Conservation (phyloP, 2,888 invertebrate genomes). For the Platerodrilus igneus region DNA sequence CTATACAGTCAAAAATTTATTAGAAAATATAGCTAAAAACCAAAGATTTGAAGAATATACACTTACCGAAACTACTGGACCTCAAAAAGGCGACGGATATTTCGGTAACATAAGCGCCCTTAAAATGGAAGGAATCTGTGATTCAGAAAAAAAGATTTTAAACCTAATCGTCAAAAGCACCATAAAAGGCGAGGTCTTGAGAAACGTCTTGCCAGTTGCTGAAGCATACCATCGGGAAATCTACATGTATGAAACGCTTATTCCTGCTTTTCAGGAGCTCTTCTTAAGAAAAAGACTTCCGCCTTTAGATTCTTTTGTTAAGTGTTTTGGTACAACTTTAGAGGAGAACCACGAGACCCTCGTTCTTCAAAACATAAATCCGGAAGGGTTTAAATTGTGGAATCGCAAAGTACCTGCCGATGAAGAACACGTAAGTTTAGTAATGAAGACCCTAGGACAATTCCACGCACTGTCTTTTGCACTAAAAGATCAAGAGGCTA, state of each 20-base stretch:
- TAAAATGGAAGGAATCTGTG: constrained; percentile 19
- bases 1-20: too few species aligned
- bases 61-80: too few species aligned
- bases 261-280: constrained; percentile 27
- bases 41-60: too few species aligned
- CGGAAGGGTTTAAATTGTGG: constrained; percentile 27
- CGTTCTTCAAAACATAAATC: constrained; percentile 32
- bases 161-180: constrained; percentile 16
- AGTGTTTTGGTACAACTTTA: constrained; percentile 22
- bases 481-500: constrained; percentile 27
- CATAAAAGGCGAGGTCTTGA: constrained; percentile 12
- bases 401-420: constrained; percentile 30
- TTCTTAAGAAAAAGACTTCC: constrained; percentile 22
- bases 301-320: constrained; percentile 22
- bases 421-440: constrained; percentile 32
- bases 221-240: constrained; percentile 29
- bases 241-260: constrained; percentile 29
- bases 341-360: constrained; percentile 24
- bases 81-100: constrained; percentile 32
- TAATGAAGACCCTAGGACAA: constrained; percentile 32
- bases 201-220: constrained; percentile 16
- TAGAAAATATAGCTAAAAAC: too few species aligned
- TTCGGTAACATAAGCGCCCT: constrained; percentile 24
- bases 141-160: constrained; percentile 18
- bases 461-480: constrained; percentile 34